These are phyloP conservation scores for Aythya baeri DNA, from an alignment of 2,113 vertebrate species.

Conservation along the genomic window DNA sequence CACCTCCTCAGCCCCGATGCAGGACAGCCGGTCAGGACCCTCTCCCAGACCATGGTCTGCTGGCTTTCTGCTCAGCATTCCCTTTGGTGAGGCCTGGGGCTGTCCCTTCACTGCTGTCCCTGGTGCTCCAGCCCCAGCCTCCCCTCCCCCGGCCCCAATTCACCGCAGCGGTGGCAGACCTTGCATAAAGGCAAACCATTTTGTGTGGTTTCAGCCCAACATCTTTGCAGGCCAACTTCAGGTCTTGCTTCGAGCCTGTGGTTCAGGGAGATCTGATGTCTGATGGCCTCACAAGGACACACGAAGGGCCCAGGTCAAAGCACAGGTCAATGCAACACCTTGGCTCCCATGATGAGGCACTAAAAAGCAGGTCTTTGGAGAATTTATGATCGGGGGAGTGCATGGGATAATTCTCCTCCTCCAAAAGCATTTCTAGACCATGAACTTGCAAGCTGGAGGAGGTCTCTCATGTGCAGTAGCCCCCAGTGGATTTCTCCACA, in stretches of 20 bases:
- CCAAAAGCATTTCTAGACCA: not conserved
- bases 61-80: not conserved
- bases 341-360: not conserved
- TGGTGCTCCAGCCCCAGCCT: not conserved
- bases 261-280: not conserved
- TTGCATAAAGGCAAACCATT: not conserved
- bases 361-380: not conserved
- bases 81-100: not conserved
- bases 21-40: not conserved
- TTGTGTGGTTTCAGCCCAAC: not conserved
- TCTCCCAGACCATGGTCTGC: not conserved
- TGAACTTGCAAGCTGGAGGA: not conserved
- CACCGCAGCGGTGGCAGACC: not conserved
- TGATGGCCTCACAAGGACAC: rapidly evolving
- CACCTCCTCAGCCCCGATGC: not conserved
- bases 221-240: not conserved
- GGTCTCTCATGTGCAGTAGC: not conserved
- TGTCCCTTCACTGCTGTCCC: not conserved
- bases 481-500: not conserved
- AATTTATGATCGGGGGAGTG: not conserved
- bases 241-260: not conserved
- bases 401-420: not conserved
- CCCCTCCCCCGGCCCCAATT: no score
- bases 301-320: not conserved
- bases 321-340: not conserved